Conservation (phyloP, 2,113 vertebrate genomes). For the Donacobius atricapilla region DNA sequence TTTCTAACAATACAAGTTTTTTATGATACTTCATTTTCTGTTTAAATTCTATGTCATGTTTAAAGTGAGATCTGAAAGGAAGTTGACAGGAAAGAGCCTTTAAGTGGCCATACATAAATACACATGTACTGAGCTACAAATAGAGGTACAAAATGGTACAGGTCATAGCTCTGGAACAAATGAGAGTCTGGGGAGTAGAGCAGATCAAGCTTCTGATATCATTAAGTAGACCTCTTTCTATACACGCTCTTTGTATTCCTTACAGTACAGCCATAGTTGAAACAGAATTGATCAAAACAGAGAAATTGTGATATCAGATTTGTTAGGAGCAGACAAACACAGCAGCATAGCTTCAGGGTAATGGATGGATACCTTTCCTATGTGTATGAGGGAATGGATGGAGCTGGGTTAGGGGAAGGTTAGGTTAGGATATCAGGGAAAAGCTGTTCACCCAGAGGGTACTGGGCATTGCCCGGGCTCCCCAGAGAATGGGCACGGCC, state of each 20-base stretch:
- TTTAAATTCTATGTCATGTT: not conserved
- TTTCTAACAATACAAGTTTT: not conserved
- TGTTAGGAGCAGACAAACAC: not conserved
- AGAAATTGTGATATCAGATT: not conserved
- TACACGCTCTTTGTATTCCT: not conserved
- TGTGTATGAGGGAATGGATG: not conserved
- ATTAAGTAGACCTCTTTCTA: not conserved
- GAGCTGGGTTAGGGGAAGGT: not conserved
- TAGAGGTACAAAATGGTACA: not conserved
- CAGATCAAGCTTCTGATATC: not conserved
- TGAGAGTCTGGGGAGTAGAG: not conserved
- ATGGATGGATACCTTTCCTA: not conserved
- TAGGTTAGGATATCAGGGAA: accelerated
- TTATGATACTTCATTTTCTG: not conserved
- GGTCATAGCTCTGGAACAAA: not conserved
- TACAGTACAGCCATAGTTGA: not conserved
- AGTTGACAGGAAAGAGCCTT: not conserved
- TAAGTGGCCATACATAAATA: not conserved
- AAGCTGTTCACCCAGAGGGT: not conserved
- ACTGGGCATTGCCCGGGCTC: not conserved
- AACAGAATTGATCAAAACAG: not conserved
- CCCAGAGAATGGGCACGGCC: accelerated
- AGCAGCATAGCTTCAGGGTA: not conserved
- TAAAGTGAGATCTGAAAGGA: not conserved
- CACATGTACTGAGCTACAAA: not conserved